phyloP scores from a whole-genome alignment of 2,888 invertebrate genomes.

The Pachydiplax longipennis region DNA sequence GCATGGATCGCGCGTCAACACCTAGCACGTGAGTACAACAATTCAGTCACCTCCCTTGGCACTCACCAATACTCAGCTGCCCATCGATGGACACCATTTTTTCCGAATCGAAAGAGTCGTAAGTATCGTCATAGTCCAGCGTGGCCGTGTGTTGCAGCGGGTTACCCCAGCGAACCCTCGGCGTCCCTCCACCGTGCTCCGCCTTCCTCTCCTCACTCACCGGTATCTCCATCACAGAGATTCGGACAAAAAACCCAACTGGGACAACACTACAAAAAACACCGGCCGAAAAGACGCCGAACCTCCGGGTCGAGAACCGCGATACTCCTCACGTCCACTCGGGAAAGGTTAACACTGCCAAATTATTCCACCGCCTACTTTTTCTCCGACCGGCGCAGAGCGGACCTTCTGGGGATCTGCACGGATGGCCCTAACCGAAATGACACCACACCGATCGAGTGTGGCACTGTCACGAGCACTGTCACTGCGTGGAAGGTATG shows the following conservation, averaged over 20 bases:
- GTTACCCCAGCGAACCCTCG: constrained; percentile 2
- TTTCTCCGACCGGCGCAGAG: no score
- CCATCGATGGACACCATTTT: constrained; percentile 49
- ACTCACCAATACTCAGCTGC: constrained; percentile 48
- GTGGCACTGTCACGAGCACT: constrained; percentile 25
- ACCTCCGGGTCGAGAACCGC: not conserved
- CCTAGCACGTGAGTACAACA: not conserved
- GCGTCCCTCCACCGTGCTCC: not conserved
- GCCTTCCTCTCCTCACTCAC: not conserved
- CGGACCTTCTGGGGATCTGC: not conserved
- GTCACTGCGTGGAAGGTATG: constrained; percentile 32
- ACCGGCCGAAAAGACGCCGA: not conserved
- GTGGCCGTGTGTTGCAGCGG: constrained; percentile 41
- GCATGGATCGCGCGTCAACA: not conserved
- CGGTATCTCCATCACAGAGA: not conserved
- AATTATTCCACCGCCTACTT: not conserved
- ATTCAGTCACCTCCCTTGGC: not conserved
- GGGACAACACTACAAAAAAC: not conserved
- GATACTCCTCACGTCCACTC: not conserved
- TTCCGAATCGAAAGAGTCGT: constrained; percentile 50
- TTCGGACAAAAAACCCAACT: not conserved
- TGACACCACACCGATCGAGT: not conserved
- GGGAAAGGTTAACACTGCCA: not conserved
- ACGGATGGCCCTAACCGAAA: not conserved
- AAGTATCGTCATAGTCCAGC: constrained; percentile 42